A percentile compares a stretch with the other conserved stretches of the same genome.
Evolutionary conservation across 2,888 invertebrate genomes (phyloP).

Genomic region (Drosophila meridiana): DNA sequence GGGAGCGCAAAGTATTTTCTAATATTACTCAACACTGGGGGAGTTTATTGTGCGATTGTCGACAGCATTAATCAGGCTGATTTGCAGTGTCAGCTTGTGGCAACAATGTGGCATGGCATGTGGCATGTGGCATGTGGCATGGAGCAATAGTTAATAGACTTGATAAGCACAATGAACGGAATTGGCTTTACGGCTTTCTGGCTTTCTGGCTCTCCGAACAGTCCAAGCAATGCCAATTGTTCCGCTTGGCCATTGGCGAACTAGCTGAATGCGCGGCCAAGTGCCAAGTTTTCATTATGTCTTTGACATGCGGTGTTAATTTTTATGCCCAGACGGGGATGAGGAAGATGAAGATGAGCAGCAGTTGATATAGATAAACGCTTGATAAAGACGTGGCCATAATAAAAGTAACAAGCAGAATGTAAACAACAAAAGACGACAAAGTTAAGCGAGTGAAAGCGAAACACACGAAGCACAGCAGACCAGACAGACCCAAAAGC

Average conservation of each 20-base stretch:
- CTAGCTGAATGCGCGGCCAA: conserved; percentile 13
- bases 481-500: conserved; percentile 23
- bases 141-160: conserved; percentile 22
- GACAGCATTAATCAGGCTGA: conserved; percentile 16
- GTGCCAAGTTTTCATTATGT: conserved; percentile 47
- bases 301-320: conserved; percentile 57
- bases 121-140: conserved; percentile 7
- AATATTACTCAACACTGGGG: neutral
- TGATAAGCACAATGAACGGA: conserved; percentile 25
- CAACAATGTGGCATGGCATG: conserved; percentile 22
- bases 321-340: conserved; percentile 41
- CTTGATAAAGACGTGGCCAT: conserved; percentile 32
- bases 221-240: conserved; percentile 23
- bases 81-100: conserved; percentile 30
- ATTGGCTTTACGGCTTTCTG: conserved; percentile 24
- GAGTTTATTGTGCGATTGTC: neutral
- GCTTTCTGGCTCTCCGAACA: conserved; percentile 2
- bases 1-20: neutral
- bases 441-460: conserved; percentile 57
- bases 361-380: conserved; percentile 36
- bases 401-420: conserved; percentile 57
- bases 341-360: conserved; percentile 3
- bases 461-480: conserved; percentile 36
- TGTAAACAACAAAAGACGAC: conserved; percentile 57
- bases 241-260: conserved; percentile 18